Evolutionary conservation across 64 coral and sea anemone genomes (phyloP), one percentile per base, ranked within the genome.

Genomic region (Pocillopora verrucosa): DNA sequence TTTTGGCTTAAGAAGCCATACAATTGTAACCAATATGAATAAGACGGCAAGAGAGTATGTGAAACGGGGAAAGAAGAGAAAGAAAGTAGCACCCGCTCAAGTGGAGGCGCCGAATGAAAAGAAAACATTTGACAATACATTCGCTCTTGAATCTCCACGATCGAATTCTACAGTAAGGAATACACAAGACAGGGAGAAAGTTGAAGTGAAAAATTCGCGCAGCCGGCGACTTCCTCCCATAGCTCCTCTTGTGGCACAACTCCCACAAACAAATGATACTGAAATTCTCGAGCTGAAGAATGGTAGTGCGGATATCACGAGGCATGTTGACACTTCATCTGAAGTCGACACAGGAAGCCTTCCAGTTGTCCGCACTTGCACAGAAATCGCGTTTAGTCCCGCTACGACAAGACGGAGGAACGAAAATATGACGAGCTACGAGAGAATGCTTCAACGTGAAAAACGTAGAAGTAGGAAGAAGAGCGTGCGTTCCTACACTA

Each of bases 341-440:
- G 61, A 83, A 67, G 35, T 19, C 15, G 37, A 38, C 15, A 45
- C 34, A 19, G 16, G 63, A 41, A 35, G 10, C 14, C 36, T 65
- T 35, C 36, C 80, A 13, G 34, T 67, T 65, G 4, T 37, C 14
- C 16, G n/a, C 45, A 34, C 36, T 35, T 41, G 34, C 1, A 14
- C 80, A 9, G 9, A 13, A 16, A 60, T 30, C n/a, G 16, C 61
- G 37, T 34, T 35, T 15, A 83, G 80, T 22, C 61, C 80, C 4
- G 61, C 30, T 30, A 30, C 60, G 36, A 65, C 80, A 36, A 83
- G 60, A 19, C 34, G 80, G 67, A 65, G 80, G 45, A 61, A 83
- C 60, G 61, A 37, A 67, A 83, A 83, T 65, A 83, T 83, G 80
- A 83, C 80, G 35, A 83, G 61, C 80, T 83, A 83, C 45, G 80